Evolutionary conservation across 2,113 vertebrate species (phyloP).

Genomic region (Poeciliopsis retropinna): DNA sequence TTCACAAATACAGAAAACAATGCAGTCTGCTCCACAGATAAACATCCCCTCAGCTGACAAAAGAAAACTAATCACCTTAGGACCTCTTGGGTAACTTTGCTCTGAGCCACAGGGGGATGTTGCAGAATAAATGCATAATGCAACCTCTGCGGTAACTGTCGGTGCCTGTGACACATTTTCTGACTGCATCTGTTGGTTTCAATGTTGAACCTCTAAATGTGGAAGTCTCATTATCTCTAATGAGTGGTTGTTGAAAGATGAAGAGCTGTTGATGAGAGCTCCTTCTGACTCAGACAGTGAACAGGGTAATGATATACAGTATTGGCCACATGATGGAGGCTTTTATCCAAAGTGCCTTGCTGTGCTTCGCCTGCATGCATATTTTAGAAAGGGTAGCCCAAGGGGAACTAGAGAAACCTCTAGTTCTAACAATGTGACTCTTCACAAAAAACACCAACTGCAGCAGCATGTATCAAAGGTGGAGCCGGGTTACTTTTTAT

Average conservation of each 20-base stretch:
- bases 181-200: conserved; percentile 30
- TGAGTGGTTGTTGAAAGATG: conserved; percentile 65
- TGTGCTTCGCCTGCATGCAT: conserved; percentile 32
- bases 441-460: conserved; percentile 14
- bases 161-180: conserved; percentile 13
- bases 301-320: conserved; percentile 48
- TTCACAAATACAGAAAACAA: conserved; percentile 3
- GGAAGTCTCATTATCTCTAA: conserved; percentile 62
- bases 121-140: conserved; percentile 3
- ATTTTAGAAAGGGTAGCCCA: conserved; percentile 34
- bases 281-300: conserved; percentile 42
- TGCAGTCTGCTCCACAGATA: conserved; percentile 22
- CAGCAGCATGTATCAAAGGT: neutral
- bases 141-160: neutral
- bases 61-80: conserved; percentile 31
- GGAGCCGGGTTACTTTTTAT: conserved; percentile 10
- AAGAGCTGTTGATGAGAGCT: conserved; percentile 54
- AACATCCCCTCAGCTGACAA: conserved; percentile 5
- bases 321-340: conserved; percentile 37
- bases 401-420: conserved; percentile 24
- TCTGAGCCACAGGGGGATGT: conserved; percentile 17
- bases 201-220: conserved; percentile 27
- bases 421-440: conserved; percentile 10
- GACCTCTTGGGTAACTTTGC: conserved; percentile 34
- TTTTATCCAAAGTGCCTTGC: conserved; percentile 51